Percentiles rank a stretch among this genome's conserved stretches.
These are phyloP conservation scores for Melieria omissa DNA, from an alignment of 2,888 invertebrate genomes.

Conservation along the genomic window DNA sequence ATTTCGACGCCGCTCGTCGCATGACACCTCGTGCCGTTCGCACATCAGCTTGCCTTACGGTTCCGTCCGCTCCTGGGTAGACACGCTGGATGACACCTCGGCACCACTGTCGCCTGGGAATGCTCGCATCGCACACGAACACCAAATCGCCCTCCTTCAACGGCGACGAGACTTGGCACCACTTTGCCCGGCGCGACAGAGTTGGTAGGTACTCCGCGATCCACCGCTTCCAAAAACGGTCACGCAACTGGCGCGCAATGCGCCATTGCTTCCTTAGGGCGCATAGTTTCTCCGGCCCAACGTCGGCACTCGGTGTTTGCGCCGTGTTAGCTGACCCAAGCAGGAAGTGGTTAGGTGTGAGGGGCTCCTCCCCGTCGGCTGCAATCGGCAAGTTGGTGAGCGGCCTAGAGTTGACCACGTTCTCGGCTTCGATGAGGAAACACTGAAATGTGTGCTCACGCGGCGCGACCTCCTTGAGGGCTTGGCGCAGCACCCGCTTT, in stretches of 20 bases:
- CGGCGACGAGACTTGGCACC: conserved; percentile 34
- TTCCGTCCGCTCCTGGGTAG: conserved; percentile 32
- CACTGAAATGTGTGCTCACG: conserved; percentile 39
- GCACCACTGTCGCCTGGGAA: conserved; percentile 37
- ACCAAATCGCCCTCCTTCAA: conserved; percentile 36
- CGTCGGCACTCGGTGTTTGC: too few species aligned
- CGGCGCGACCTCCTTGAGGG: conserved; percentile 35
- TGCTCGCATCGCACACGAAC: conserved; percentile 37
- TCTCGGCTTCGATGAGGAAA: conserved; percentile 39
- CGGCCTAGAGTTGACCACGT: conserved; percentile 23
- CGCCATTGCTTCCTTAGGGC: too few species aligned
- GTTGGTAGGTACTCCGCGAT: too few species aligned
- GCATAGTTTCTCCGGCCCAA: too few species aligned
- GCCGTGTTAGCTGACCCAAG: not conserved
- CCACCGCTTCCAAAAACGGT: too few species aligned
- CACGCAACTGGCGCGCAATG: too few species aligned
- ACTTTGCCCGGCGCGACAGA: conserved; percentile 24
- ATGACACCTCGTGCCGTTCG: conserved; percentile 43
- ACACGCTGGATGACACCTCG: conserved; percentile 35
- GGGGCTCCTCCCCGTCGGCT: conserved; percentile 35
- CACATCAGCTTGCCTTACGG: conserved; percentile 32
- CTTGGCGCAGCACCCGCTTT: conserved; percentile 37
- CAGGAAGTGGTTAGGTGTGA: conserved; percentile 41
- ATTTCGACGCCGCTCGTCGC: conserved; percentile 46
- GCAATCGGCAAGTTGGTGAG: conserved; percentile 36